Percentiles rank a stretch among this genome's conserved stretches.
Conservation (phyloP, 2,888 invertebrate genomes). For the Lapara coniferarum region DNA sequence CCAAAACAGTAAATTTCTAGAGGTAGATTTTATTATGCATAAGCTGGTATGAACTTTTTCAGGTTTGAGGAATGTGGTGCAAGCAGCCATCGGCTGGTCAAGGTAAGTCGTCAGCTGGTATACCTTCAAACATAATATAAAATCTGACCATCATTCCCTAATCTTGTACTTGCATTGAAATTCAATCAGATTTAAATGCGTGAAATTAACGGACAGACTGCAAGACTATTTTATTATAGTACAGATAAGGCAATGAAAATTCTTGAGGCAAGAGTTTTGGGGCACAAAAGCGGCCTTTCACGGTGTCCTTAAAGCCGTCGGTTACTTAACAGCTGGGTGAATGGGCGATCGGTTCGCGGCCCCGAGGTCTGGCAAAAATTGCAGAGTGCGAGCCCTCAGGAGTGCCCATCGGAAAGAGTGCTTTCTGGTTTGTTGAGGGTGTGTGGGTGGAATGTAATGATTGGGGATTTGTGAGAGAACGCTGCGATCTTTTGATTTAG, state of each 20-base stretch:
- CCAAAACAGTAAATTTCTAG: too few species aligned
- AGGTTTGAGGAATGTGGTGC: too few species aligned
- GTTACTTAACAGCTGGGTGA: slow-evolving; percentile 27
- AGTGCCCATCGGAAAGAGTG: slow-evolving; percentile 31
- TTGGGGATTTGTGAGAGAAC: not conserved
- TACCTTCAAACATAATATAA: too few species aligned
- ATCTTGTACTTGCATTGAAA: too few species aligned
- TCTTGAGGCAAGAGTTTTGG: slow-evolving; percentile 13
- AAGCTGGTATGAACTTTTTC: too few species aligned
- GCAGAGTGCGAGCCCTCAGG: slow-evolving; percentile 24
- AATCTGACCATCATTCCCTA: too few species aligned
- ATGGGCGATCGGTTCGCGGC: slow-evolving; percentile 28
- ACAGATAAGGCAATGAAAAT: slow-evolving; percentile 18
- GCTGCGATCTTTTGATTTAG: too few species aligned
- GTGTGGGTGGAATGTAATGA: slow-evolving; percentile 15
- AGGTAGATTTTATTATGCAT: too few species aligned
- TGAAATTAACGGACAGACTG: not conserved
- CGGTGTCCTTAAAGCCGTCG: slow-evolving; percentile 23
- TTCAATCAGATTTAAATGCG: not conserved
- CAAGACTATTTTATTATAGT: not conserved
- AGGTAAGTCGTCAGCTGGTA: too few species aligned
- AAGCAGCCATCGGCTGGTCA: too few species aligned
- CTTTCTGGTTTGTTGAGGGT: slow-evolving; percentile 26
- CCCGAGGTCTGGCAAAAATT: slow-evolving; percentile 24
- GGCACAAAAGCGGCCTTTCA: slow-evolving; percentile 23